A percentile compares a stretch with the other conserved stretches of the same genome.
Evolutionary conservation across 2,113 vertebrate species (phyloP).

Genomic region (Lophochroa leadbeateri): DNA sequence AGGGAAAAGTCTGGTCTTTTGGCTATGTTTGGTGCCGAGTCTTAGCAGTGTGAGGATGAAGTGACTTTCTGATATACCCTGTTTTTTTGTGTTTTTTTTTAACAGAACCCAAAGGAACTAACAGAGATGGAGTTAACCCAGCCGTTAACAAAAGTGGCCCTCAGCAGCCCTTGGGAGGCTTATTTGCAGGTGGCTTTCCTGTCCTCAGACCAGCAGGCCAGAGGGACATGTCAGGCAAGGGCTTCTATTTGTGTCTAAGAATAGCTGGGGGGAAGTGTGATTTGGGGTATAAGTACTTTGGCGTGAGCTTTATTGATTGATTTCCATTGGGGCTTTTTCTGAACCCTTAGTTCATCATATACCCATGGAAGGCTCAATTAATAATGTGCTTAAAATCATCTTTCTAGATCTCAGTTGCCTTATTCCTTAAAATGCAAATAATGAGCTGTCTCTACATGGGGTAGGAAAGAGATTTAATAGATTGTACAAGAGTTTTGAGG

Average conservation of each 20-base stretch:
- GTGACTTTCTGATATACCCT: neutral
- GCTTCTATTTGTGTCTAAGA: neutral
- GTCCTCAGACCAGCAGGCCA: slow-evolving; percentile 88
- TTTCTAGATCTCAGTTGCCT: neutral
- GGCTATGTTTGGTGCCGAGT: neutral
- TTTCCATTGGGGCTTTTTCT: neutral
- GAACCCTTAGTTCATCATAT: neutral
- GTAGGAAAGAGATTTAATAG: neutral
- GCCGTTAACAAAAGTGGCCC: slow-evolving; percentile 60
- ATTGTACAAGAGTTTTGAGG: neutral
- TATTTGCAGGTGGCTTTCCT: slow-evolving; percentile 95
- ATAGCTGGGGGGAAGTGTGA: neutral
- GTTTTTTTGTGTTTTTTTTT: neutral
- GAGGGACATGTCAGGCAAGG: slow-evolving; percentile 83
- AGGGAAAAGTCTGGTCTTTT: neutral
- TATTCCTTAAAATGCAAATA: neutral
- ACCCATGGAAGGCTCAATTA: neutral
- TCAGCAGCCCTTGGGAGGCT: slow-evolving; percentile 82
- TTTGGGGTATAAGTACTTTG: neutral
- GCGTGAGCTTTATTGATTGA: neutral
- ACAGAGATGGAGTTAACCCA: slow-evolving; percentile 70
- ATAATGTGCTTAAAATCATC: neutral
- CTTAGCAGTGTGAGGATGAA: neutral
- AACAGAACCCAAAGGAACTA: slow-evolving; percentile 78
- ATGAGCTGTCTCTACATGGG: neutral